A percentile compares a stretch with the other conserved stretches of the same genome.
These are phyloP conservation scores for Neoaliturus tenellus DNA, from an alignment of 2,888 invertebrate species.

Conservation along the genomic window DNA sequence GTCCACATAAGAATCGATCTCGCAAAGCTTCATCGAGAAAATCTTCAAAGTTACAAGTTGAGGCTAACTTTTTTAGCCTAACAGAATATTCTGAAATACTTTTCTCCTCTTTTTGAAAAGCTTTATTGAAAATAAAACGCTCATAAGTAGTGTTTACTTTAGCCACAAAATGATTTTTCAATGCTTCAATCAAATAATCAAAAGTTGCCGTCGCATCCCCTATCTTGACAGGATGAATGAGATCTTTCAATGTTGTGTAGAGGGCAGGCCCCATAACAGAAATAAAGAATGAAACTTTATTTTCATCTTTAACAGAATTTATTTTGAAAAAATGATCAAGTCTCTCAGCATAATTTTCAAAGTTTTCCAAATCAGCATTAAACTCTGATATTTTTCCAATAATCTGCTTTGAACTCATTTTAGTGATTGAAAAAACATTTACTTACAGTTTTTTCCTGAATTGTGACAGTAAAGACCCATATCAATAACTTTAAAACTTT, in stretches of 20 bases:
- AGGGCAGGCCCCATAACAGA: conserved; percentile 17
- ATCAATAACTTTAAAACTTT: neutral
- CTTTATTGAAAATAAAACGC: conserved; percentile 8
- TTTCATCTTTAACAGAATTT: neutral
- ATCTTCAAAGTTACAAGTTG: neutral
- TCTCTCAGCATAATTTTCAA: neutral
- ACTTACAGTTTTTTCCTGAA: neutral
- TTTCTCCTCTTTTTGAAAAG: neutral
- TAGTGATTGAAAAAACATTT: neutral
- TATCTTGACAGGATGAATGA: neutral
- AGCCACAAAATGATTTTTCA: neutral
- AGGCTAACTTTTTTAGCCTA: conserved; percentile 3
- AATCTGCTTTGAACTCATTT: neutral
- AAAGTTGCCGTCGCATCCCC: neutral
- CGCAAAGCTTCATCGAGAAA: conserved; percentile 3
- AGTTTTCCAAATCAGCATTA: neutral
- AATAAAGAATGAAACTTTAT: neutral
- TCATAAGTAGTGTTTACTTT: neutral
- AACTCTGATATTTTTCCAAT: neutral
- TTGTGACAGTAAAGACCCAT: neutral
- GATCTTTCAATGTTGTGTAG: conserved; percentile 11
- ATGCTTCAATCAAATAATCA: neutral
- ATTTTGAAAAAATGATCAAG: neutral
- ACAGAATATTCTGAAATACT: neutral
- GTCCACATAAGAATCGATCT: neutral